phyloP scores from a whole-genome alignment of 2,113 vertebrate species.

The Salvelinus fontinalis region DNA sequence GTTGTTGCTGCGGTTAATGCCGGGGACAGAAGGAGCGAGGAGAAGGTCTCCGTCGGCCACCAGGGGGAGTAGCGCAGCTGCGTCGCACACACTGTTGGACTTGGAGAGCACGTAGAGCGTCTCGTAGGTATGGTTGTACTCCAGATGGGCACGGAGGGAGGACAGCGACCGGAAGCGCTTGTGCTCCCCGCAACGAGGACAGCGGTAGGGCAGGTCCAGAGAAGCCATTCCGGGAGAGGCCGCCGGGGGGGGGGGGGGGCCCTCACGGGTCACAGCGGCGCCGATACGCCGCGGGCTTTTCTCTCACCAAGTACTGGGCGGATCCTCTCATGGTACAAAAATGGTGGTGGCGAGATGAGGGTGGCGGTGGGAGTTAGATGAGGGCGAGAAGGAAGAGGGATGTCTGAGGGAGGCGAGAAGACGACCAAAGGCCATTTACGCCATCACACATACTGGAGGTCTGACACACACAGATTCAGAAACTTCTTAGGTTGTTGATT shows the following conservation, averaged over 20 bases:
- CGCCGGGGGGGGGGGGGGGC: slow-evolving; percentile 36
- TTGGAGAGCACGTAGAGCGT: slow-evolving; percentile 98
- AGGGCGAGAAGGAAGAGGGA: slow-evolving; percentile 10
- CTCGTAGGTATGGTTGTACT: slow-evolving; percentile 99
- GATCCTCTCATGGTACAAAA: slow-evolving; percentile 66
- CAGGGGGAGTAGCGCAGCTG: slow-evolving; percentile 87
- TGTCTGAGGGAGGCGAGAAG: slow-evolving; percentile 20
- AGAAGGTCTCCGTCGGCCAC: slow-evolving; percentile 83
- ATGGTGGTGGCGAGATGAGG: slow-evolving; percentile 5
- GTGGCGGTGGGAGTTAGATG: slow-evolving; percentile 6
- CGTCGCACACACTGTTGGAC: slow-evolving; percentile 94
- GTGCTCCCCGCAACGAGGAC: slow-evolving; percentile 97
- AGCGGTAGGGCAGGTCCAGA: slow-evolving; percentile 96
- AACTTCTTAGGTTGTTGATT: background rate
- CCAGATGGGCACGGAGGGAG: slow-evolving; percentile 93
- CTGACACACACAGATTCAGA: background rate
- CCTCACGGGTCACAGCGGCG: slow-evolving; percentile 46
- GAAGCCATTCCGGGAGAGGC: slow-evolving; percentile 88
- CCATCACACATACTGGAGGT: slow-evolving; percentile 46
- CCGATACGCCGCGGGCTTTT: slow-evolving; percentile 50
- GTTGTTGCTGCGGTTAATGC: slow-evolving; percentile 72
- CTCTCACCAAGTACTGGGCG: slow-evolving; percentile 45
- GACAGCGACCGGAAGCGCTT: slow-evolving; percentile 98
- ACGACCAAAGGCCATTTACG: slow-evolving; percentile 42
- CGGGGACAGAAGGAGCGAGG: slow-evolving; percentile 59